Conservation (phyloP, 2,113 vertebrate species). For the Anseranas semipalmata region DNA sequence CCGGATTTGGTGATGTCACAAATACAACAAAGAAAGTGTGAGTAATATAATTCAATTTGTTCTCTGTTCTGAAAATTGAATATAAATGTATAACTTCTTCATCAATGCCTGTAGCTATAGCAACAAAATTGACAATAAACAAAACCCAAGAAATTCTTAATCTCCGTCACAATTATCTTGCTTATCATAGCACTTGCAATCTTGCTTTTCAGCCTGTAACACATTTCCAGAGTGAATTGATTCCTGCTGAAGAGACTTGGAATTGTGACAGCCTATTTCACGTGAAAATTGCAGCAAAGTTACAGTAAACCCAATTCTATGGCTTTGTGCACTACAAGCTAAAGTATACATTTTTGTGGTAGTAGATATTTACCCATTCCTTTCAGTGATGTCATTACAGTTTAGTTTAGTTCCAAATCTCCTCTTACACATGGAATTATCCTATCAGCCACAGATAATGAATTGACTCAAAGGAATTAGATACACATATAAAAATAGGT, state of each 20-base stretch:
- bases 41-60: not conserved
- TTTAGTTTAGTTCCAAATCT: not conserved
- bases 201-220: not conserved
- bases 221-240: not conserved
- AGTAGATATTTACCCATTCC: not conserved
- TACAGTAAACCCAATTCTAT: not conserved
- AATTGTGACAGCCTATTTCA: not conserved
- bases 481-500: not conserved
- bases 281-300: not conserved
- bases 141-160: not conserved
- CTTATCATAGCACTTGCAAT: not conserved
- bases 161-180: not conserved
- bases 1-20: not conserved
- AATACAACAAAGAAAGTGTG: not conserved
- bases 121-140: not conserved
- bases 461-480: not conserved
- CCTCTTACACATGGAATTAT: not conserved
- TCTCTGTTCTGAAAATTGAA: not conserved
- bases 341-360: not conserved
- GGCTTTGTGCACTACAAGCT: not conserved
- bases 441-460: not conserved
- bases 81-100: not conserved
- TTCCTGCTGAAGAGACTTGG: not conserved
- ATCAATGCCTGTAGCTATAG: not conserved
- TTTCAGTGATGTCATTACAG: not conserved